Evolutionary conservation across 2,113 vertebrate species (phyloP).

Genomic region (Colius striatus): DNA sequence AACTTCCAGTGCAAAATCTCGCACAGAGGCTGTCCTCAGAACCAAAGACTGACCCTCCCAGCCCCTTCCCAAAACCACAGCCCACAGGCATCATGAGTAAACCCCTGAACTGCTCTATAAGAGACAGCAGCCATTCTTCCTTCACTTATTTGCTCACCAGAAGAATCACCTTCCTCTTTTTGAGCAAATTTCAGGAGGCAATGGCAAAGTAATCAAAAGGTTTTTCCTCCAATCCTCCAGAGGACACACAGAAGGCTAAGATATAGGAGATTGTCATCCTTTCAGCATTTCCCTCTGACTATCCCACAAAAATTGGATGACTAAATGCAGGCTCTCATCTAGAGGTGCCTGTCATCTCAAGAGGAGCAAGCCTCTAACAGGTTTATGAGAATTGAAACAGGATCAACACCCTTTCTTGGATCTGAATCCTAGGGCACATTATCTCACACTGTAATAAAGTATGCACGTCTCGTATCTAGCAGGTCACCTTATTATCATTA

Average conservation of each 20-base stretch:
- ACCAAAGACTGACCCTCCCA: neutral
- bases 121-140: neutral
- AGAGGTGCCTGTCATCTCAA: neutral
- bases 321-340: neutral
- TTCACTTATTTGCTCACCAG: neutral
- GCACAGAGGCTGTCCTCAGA: neutral
- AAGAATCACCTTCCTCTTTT: neutral
- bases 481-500: neutral
- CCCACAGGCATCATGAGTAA: neutral
- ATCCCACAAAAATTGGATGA: neutral
- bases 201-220: neutral
- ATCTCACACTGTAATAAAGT: neutral
- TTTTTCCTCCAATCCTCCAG: neutral
- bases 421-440: neutral
- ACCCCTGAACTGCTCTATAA: neutral
- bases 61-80: neutral
- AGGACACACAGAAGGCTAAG: neutral
- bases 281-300: neutral
- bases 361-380: neutral
- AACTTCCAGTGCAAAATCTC: neutral
- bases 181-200: neutral
- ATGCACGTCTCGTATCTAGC: neutral
- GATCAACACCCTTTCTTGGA: neutral
- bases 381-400: neutral
- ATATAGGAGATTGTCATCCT: accelerated